Conservation (phyloP, 2,888 invertebrate genomes). For the Idaea aversata region DNA sequence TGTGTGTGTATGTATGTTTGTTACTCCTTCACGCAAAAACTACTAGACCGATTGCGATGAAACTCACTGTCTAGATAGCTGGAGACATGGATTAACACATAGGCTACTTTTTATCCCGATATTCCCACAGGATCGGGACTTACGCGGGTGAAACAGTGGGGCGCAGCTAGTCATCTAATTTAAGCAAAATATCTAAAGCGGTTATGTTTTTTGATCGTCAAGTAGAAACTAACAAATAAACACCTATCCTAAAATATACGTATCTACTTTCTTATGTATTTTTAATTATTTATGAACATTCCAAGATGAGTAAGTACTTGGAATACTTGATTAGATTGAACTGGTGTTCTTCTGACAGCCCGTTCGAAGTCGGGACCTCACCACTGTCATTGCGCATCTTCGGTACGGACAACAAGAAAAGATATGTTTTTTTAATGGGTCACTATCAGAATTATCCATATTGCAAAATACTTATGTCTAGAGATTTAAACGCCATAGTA, state of each 20-base stretch:
- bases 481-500: no score
- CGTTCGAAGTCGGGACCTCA: conserved; percentile 37
- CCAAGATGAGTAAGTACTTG: conserved; percentile 21
- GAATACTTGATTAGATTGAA: conserved; percentile 30
- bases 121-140: no score
- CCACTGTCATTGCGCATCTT: conserved; percentile 46
- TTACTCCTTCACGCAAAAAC: no score
- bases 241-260: not conserved
- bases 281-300: conserved; percentile 26
- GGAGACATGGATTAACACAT: no score
- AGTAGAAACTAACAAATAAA: conserved; percentile 12
- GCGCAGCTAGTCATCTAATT: no score
- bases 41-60: no score
- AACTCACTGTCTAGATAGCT: no score
- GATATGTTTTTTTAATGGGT: conserved; percentile 2
- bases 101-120: no score
- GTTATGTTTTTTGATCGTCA: not conserved
- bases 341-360: conserved; percentile 43
- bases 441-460: not conserved
- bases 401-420: conserved; percentile 44
- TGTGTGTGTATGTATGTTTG: no score
- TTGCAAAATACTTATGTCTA: no score
- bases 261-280: conserved; percentile 1
- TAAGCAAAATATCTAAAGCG: no score
- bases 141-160: no score